phyloP scores from a whole-genome alignment of 2,888 invertebrate genomes.

The Drosophila cracens region DNA sequence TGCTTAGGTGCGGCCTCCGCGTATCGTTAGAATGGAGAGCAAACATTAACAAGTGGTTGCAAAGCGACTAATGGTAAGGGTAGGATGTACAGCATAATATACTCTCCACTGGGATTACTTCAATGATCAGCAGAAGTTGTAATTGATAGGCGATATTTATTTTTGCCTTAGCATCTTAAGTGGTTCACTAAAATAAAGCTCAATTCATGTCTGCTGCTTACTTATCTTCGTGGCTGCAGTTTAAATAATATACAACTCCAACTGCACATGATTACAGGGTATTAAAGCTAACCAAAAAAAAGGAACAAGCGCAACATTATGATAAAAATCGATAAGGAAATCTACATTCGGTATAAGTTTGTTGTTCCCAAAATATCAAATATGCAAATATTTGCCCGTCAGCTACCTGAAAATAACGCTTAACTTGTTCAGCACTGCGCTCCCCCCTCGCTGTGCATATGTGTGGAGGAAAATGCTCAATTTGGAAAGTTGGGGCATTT shows the following conservation, averaged over 20 bases:
- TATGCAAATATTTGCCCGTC: slow-evolving; percentile 74
- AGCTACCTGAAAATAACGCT: slow-evolving; percentile 73
- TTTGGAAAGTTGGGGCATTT: slow-evolving; percentile 54
- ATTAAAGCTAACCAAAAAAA: slow-evolving; percentile 19
- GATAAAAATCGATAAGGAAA: slow-evolving; percentile 72
- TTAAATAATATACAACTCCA: neutral
- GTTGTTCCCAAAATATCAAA: slow-evolving; percentile 78
- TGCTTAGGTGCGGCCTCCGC: slow-evolving; percentile 39
- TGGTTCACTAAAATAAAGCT: neutral
- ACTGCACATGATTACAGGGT: slow-evolving; percentile 19
- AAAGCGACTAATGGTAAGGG: slow-evolving; percentile 35
- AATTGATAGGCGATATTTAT: neutral
- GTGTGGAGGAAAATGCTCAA: slow-evolving; percentile 50
- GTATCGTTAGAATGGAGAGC: slow-evolving; percentile 42
- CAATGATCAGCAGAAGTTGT: neutral
- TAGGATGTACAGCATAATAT: neutral
- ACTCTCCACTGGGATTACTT: slow-evolving; percentile 6
- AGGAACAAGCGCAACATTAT: slow-evolving; percentile 31
- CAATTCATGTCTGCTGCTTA: neutral
- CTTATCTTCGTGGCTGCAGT: neutral
- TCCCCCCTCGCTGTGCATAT: neutral
- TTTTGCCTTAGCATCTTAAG: neutral
- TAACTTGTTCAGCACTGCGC: slow-evolving; percentile 33
- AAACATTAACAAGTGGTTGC: slow-evolving; percentile 73
- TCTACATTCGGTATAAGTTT: slow-evolving; percentile 73